These are phyloP conservation scores for Xestoiulus laeticollis DNA, from an alignment of 2,888 invertebrate species.

Conservation along the genomic window DNA sequence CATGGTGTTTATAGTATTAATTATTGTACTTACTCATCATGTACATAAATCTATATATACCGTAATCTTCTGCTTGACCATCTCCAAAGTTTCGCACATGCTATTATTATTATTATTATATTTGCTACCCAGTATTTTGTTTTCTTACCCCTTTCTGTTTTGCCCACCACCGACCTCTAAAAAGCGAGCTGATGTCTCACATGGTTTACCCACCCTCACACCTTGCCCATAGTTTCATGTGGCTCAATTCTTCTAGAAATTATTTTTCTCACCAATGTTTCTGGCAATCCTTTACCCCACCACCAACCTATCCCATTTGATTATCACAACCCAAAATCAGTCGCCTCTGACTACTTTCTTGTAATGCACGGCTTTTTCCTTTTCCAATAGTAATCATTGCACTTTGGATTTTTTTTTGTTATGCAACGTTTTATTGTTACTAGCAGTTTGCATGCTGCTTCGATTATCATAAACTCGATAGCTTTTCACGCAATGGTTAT, in stretches of 20 bases:
- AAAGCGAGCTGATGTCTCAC: constrained; percentile 47
- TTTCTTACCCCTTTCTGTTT: constrained; percentile 48
- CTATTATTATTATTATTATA: constrained; percentile 48
- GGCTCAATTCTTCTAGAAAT: not conserved
- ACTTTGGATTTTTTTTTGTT: constrained; percentile 1
- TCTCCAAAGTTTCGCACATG: constrained; percentile 68
- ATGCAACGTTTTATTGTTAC: constrained; percentile 19
- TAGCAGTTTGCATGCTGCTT: constrained; percentile 30
- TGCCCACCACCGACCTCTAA: constrained; percentile 40
- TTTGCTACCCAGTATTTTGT: constrained; percentile 44
- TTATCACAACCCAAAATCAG: constrained; percentile 27
- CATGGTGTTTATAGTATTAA: constrained; percentile 49
- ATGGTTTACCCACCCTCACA: constrained; percentile 15
- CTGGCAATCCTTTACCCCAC: not conserved
- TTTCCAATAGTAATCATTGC: not conserved
- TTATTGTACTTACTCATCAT: constrained; percentile 46
- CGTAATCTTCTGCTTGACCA: constrained; percentile 63
- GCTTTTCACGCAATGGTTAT: too few species aligned
- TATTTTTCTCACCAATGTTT: constrained; percentile 19
- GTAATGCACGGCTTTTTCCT: constrained; percentile 20
- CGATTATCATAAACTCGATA: not conserved
- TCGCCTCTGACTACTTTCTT: constrained; percentile 31
- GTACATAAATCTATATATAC: constrained; percentile 51
- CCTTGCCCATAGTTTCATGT: constrained; percentile 35
- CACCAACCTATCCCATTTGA: constrained; percentile 27